Percentiles rank a stretch among this genome's conserved stretches.
These are phyloP conservation scores for Helostoma temminkii DNA, from an alignment of 2,797 vertebrate species.

Conservation along the genomic window DNA sequence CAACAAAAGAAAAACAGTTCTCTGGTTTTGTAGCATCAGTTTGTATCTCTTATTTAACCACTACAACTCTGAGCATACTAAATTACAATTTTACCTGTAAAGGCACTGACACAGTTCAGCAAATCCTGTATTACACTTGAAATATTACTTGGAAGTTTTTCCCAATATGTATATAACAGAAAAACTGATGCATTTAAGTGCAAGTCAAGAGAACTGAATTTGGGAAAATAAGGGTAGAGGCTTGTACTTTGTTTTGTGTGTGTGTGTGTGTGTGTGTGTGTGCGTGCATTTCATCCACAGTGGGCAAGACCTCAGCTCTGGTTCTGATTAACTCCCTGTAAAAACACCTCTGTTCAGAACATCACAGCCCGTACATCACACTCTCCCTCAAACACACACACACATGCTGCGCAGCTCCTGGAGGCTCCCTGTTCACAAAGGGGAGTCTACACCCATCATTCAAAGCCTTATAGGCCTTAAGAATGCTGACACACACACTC, in stretches of 20 bases:
- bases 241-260: constrained; percentile 14
- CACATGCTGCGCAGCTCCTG: constrained; percentile 69
- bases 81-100: too few relatives aligned
- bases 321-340: constrained; percentile 80
- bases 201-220: constrained; percentile 12
- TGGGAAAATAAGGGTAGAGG: not conserved
- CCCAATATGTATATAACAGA: constrained; percentile 7
- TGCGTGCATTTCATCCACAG: constrained; percentile 42
- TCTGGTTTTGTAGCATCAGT: too few relatives aligned
- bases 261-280: constrained; percentile 15
- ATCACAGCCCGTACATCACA: constrained; percentile 79
- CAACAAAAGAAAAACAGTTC: too few relatives aligned
- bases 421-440: constrained; percentile 76
- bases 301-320: constrained; percentile 70
- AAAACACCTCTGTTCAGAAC: constrained; percentile 80
- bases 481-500: constrained; percentile 67
- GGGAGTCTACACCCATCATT: constrained; percentile 78
- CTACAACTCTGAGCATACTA: too few relatives aligned
- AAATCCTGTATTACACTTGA: not conserved
- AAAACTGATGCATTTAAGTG: constrained; percentile 6
- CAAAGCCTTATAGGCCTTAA: constrained; percentile 73
- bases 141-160: constrained; percentile 11
- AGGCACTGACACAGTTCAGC: not conserved
- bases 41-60: too few relatives aligned
- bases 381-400: constrained; percentile 44